Base-by-base conservation (phyloP, 2,797 vertebrate species). In the Acanthurus tractus region DNA sequence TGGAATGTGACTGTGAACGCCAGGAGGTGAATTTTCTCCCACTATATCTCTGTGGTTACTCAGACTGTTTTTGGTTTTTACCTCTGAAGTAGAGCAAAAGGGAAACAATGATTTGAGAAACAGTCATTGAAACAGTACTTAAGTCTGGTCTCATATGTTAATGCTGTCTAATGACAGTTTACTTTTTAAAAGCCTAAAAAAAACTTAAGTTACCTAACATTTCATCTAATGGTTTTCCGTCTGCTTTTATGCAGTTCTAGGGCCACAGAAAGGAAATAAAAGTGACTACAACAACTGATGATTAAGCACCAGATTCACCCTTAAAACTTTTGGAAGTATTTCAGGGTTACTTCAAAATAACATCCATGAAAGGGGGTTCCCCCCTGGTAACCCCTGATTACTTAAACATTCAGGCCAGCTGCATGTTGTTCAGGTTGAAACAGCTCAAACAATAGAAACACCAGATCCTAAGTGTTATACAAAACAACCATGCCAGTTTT, bases 1-100 rank as follows among this genome's bases (percentile, higher is more conserved):
- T 83, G 74, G 83, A 89, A 83, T 81, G 75, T n/a, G 34, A 36
- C 53, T 44, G 10, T 38, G 18, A 67, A n/a, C n/a, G 3, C 44
- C 63, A 17, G 6, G 67, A 68, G 73, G 11, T 45, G 36, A 48
- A 66, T 44, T 56, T 64, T 3, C 61, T 64, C 71, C 57, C 11
- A n/a, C 48, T 58, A 57, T 25, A 48, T 14, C 48, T 70, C 61
- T 49, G 18, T 57, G 53, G 8, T 42, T 18, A 0, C n/a, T 15
- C 44, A 14, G 54, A 58, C 48, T n/a, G 48, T 5, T 22, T 50
- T 14, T 4, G 2, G 36, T 38, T 57, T 64, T 36, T 18, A 11
- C 8, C 23, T 34, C 34, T 12, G 1, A n/a, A 18, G 18, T 45
- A 8, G 8, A 45, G 23, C 42, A 54, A 14, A 42, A 54, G 57